phyloP scores from a whole-genome alignment of 2,888 invertebrate genomes.

The Orgyia antiqua region DNA sequence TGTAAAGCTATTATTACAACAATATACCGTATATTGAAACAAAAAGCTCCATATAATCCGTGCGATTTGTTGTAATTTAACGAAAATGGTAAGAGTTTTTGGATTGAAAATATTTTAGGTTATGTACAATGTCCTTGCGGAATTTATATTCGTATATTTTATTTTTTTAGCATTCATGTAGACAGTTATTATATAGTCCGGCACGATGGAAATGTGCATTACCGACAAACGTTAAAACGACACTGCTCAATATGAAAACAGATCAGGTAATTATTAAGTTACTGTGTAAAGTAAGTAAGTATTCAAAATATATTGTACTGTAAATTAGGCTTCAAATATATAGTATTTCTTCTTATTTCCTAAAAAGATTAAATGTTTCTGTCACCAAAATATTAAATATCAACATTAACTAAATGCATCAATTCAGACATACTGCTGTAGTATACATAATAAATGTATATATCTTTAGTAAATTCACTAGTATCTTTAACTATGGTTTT shows the following conservation, averaged over 20 bases:
- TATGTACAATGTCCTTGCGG: constrained; percentile 45
- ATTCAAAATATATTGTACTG: too few species aligned
- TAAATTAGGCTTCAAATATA: too few species aligned
- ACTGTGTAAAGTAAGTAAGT: too few species aligned
- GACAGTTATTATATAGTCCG: constrained; percentile 62
- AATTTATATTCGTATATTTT: constrained; percentile 19
- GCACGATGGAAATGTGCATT: constrained; percentile 67
- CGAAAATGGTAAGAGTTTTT: constrained; percentile 38
- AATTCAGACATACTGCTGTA: background rate
- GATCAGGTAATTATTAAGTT: constrained; percentile 53
- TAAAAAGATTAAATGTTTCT: too few species aligned
- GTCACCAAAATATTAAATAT: constrained; percentile 13
- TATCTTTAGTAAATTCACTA: too few species aligned
- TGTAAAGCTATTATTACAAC: constrained; percentile 28
- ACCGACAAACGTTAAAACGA: constrained; percentile 54
- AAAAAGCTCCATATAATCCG: constrained; percentile 16
- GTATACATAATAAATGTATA: too few species aligned
- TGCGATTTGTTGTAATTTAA: constrained; percentile 24
- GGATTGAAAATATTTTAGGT: constrained; percentile 32
- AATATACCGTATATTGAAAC: constrained; percentile 21
- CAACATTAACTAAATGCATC: background rate
- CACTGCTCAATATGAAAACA: constrained; percentile 43
- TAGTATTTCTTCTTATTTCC: too few species aligned
- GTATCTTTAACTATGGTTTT: too few species aligned
- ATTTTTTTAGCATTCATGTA: constrained; percentile 64